A percentile compares a stretch with the other conserved stretches of the same genome.
phyloP scores from a whole-genome alignment of 2,113 vertebrate genomes.

The Psilopsiagon aymara region DNA sequence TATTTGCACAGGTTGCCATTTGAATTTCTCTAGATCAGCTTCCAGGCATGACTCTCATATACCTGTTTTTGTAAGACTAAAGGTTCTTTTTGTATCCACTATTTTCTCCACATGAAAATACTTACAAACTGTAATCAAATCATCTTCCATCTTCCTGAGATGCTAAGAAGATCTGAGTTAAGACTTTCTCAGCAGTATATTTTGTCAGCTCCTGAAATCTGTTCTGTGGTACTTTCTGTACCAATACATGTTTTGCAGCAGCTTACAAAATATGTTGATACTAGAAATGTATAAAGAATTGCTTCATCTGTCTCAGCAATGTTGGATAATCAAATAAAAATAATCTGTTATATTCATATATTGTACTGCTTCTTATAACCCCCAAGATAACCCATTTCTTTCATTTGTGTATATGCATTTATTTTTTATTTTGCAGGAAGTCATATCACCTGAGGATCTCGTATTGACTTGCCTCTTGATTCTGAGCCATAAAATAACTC shows the following conservation, averaged over 20 bases:
- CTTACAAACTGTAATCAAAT: background rate
- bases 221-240: background rate
- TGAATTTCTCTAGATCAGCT: background rate
- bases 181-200: background rate
- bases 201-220: background rate
- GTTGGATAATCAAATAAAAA: background rate
- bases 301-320: background rate
- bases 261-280: background rate
- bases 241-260: background rate
- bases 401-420: background rate
- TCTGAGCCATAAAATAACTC: background rate
- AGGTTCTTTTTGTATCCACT: background rate
- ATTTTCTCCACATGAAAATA: background rate
- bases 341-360: background rate
- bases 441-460: background rate
- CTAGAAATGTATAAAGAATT: background rate
- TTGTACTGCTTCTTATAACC: background rate
- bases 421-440: background rate
- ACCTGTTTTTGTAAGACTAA: background rate
- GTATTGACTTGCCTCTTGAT: background rate
- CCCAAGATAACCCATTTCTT: background rate
- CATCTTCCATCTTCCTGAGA: background rate
- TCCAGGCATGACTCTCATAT: rapidly evolving
- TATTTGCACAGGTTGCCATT: background rate
- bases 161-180: background rate